Conservation (phyloP, 2,888 invertebrate species). For the Drosophila eohydei region DNA sequence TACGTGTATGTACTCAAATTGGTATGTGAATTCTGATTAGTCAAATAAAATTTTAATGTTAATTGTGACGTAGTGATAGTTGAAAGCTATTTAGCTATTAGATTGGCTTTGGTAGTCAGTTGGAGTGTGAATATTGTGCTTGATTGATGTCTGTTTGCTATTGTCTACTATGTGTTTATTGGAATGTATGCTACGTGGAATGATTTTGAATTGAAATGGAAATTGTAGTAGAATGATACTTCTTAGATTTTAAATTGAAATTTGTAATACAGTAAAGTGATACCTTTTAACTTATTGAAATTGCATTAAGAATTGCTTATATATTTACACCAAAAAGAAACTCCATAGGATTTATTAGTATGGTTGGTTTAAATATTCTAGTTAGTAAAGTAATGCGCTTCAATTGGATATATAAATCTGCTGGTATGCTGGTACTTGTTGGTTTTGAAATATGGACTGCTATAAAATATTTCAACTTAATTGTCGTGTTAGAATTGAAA, state of each 20-base stretch:
- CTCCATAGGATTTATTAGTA: too few species aligned
- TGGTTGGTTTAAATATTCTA: too few species aligned
- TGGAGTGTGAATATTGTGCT: background rate
- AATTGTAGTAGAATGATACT: background rate
- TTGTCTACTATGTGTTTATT: background rate
- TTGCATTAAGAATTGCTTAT: too few species aligned
- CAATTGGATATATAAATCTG: too few species aligned
- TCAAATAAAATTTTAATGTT: background rate
- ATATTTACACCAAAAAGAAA: too few species aligned
- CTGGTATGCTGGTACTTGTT: too few species aligned
- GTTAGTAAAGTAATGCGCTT: too few species aligned
- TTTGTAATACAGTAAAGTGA: background rate
- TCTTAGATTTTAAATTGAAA: background rate
- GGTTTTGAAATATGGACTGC: too few species aligned
- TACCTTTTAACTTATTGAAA: too few species aligned
- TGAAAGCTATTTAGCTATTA: background rate
- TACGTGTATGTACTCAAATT: background rate
- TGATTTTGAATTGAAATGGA: background rate
- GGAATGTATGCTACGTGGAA: background rate
- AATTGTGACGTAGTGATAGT: conserved; percentile 31
- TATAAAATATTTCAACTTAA: too few species aligned
- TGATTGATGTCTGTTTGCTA: conserved; percentile 25
- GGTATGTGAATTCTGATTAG: background rate
- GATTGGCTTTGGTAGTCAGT: background rate
- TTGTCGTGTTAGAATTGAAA: too few species aligned